These are phyloP conservation scores for Scolopax bukidnonensis DNA, from an alignment of 2,797 vertebrate genomes.

Conservation along the genomic window DNA sequence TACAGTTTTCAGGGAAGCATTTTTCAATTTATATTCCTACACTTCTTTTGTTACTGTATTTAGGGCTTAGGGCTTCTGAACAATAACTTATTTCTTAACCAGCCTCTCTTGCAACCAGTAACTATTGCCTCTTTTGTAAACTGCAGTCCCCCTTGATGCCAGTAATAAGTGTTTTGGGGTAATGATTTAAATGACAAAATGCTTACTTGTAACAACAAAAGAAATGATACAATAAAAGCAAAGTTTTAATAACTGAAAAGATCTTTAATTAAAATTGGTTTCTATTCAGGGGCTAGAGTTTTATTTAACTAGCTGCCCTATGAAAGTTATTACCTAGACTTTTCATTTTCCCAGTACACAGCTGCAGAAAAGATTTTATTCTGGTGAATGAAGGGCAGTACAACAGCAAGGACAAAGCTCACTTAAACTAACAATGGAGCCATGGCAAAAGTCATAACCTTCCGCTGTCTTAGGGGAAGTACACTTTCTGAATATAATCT, in stretches of 20 bases:
- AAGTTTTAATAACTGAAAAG: constrained; percentile 59
- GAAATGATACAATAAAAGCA: constrained; percentile 28
- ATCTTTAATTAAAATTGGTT: constrained; percentile 51
- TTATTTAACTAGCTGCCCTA: constrained; percentile 57
- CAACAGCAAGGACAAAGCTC: constrained; percentile 68
- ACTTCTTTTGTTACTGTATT: neutral
- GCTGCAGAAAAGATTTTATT: constrained; percentile 69
- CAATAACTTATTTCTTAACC: constrained; percentile 27
- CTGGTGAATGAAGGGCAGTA: constrained; percentile 42
- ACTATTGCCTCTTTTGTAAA: constrained; percentile 28
- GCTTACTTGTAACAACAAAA: constrained; percentile 48
- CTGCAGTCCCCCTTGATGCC: constrained; percentile 16
- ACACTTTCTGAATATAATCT: constrained; percentile 45
- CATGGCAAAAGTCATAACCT: constrained; percentile 60
- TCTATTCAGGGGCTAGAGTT: constrained; percentile 22
- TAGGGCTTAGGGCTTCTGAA: constrained; percentile 31
- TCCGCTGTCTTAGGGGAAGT: constrained; percentile 62
- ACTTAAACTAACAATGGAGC: constrained; percentile 59
- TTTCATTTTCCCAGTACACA: constrained; percentile 58
- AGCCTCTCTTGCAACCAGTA: constrained; percentile 42
- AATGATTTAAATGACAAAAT: constrained; percentile 49
- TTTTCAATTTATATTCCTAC: neutral
- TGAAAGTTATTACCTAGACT: constrained; percentile 58
- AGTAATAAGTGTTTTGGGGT: neutral
- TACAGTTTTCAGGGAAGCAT: neutral